These are phyloP conservation scores for Calephelis nemesis DNA, from an alignment of 1,140 invertebrate species.

Conservation along the genomic window DNA sequence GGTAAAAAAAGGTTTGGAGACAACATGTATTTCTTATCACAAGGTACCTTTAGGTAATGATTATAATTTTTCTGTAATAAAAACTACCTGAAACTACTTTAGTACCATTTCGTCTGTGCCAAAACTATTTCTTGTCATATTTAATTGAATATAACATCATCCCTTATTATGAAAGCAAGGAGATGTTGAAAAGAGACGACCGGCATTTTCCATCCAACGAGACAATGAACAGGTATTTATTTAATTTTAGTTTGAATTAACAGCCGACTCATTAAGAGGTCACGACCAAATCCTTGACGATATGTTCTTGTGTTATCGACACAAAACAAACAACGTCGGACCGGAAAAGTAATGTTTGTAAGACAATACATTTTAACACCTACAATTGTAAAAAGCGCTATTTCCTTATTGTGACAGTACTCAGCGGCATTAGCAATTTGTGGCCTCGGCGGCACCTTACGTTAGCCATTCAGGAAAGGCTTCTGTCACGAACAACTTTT, in stretches of 20 bases:
- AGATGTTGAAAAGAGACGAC: too few relatives aligned
- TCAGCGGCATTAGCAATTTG: neutral
- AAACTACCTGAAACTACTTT: too few relatives aligned
- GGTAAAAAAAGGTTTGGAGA: too few relatives aligned
- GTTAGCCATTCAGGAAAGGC: neutral
- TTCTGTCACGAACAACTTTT: too few relatives aligned
- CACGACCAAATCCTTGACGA: neutral
- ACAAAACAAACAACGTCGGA: neutral
- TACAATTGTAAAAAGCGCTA: slow-evolving; percentile 11
- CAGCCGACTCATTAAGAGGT: neutral
- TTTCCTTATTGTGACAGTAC: slow-evolving; percentile 9
- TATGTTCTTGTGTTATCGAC: slow-evolving; percentile 2
- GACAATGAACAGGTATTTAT: neutral
- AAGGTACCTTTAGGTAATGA: too few relatives aligned
- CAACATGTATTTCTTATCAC: too few relatives aligned
- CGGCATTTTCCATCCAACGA: too few relatives aligned
- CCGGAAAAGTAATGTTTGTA: slow-evolving; percentile 8
- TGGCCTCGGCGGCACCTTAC: neutral
- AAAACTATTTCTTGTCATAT: too few relatives aligned
- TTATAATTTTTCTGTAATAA: too few relatives aligned
- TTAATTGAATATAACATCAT: too few relatives aligned
- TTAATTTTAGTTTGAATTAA: neutral
- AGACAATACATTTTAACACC: slow-evolving; percentile 11
- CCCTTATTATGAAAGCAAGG: too few relatives aligned
- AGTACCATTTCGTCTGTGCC: too few relatives aligned